Conservation (phyloP, 2,113 vertebrate species). For the Pygoscelis adeliae region DNA sequence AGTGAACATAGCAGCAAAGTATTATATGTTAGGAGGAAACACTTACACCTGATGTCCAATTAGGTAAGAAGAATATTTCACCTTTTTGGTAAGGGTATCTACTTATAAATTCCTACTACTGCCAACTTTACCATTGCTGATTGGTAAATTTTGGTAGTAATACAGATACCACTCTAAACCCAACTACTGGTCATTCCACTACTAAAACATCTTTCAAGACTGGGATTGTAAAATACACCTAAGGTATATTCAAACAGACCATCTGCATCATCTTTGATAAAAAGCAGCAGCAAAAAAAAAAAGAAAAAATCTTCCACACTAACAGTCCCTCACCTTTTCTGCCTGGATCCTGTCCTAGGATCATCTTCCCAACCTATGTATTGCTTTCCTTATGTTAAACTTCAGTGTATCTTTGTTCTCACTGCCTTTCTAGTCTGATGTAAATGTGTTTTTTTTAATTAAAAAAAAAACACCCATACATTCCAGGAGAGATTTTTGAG, state of each 20-base stretch:
- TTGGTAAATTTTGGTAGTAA: neutral
- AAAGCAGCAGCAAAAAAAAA: neutral
- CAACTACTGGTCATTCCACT: neutral
- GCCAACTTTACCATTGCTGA: neutral
- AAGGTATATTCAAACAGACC: neutral
- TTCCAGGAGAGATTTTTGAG: neutral
- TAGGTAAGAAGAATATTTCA: neutral
- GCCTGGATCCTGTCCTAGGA: neutral
- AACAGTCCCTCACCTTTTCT: neutral
- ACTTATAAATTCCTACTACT: neutral
- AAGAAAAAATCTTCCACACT: neutral
- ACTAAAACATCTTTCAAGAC: neutral
- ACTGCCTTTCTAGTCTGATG: neutral
- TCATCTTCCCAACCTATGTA: neutral
- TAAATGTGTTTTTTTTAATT: no score
- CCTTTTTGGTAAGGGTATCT: neutral
- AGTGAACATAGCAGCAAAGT: neutral
- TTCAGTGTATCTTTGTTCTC: neutral
- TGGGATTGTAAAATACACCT: neutral
- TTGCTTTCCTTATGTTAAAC: neutral
- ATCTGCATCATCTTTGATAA: neutral
- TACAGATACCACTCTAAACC: neutral
- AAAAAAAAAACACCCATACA: neutral
- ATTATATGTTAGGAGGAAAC: neutral
- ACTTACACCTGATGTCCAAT: neutral